Conservation (phyloP, 2,113 vertebrate species). For the Tragelaphus buxtoni region DNA sequence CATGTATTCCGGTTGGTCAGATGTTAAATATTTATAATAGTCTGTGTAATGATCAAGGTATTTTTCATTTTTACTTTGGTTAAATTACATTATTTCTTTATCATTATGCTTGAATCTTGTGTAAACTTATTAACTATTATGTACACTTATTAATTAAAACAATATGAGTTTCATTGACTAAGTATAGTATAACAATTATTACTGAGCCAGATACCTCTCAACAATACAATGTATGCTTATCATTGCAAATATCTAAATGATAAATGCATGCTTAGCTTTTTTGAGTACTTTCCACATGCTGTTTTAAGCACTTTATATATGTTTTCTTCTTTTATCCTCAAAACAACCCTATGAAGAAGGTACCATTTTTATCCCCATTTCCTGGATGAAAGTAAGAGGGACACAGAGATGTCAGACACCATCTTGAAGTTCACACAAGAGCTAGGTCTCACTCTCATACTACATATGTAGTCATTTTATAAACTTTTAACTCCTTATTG, state of each 20-base stretch:
- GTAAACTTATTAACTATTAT: background rate
- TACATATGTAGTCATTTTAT: background rate
- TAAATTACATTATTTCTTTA: background rate
- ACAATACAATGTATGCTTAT: background rate
- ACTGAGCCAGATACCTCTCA: too few relatives aligned
- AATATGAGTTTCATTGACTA: background rate
- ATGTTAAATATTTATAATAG: too few relatives aligned
- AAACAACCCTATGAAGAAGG: background rate
- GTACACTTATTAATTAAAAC: background rate
- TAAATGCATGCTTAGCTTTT: background rate
- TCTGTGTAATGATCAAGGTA: too few relatives aligned
- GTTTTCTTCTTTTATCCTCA: background rate
- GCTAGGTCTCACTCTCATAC: background rate
- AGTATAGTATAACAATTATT: background rate
- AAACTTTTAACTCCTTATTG: background rate
- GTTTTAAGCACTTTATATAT: background rate
- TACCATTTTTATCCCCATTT: background rate
- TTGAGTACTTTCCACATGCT: background rate
- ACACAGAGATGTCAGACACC: background rate
- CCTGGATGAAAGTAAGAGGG: background rate
- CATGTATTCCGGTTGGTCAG: too few relatives aligned
- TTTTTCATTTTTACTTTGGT: background rate
- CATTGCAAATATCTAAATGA: background rate
- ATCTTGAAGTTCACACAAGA: background rate
- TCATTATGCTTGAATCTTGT: background rate